Conservation (phyloP, 2,113 vertebrate species). For the Oryzias melastigma region DNA sequence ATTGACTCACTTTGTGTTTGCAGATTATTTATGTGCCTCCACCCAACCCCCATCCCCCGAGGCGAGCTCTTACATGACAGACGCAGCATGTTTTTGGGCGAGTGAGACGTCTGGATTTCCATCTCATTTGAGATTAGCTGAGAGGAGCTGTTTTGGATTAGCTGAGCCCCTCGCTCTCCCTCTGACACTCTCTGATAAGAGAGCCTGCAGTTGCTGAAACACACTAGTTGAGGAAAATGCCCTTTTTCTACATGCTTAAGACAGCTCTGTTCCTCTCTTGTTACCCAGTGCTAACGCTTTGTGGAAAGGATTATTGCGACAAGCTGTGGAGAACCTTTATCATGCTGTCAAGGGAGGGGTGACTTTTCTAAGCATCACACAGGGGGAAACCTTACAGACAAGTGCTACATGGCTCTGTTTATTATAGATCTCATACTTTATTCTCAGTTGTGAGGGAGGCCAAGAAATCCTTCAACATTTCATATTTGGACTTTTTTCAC, state of each 20-base stretch:
- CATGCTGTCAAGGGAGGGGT: conserved; percentile 44
- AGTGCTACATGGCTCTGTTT: conserved; percentile 8
- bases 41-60: background rate
- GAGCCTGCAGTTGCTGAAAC: conserved; percentile 52
- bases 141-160: conserved; percentile 71
- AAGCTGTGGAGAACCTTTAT: conserved; percentile 43
- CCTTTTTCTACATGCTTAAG: conserved; percentile 63
- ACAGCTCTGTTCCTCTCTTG: conserved; percentile 50
- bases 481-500: background rate
- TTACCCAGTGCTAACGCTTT: conserved; percentile 56
- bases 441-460: background rate
- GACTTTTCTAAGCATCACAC: conserved; percentile 35
- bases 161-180: conserved; percentile 55
- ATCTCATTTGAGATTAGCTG: conserved; percentile 77
- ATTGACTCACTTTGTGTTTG: conserved; percentile 41
- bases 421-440: conserved; percentile 19
- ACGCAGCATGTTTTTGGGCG: conserved; percentile 52
- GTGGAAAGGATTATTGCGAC: conserved; percentile 56
- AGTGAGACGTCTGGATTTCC: conserved; percentile 69
- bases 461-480: conserved; percentile 2
- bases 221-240: conserved; percentile 61
- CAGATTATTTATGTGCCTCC: conserved; percentile 31
- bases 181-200: conserved; percentile 72
- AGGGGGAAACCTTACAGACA: conserved; percentile 26
- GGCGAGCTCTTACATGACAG: conserved; percentile 41